Base-by-base conservation (phyloP, 2,113 vertebrate genomes). In the Orientallactaga bullata region DNA sequence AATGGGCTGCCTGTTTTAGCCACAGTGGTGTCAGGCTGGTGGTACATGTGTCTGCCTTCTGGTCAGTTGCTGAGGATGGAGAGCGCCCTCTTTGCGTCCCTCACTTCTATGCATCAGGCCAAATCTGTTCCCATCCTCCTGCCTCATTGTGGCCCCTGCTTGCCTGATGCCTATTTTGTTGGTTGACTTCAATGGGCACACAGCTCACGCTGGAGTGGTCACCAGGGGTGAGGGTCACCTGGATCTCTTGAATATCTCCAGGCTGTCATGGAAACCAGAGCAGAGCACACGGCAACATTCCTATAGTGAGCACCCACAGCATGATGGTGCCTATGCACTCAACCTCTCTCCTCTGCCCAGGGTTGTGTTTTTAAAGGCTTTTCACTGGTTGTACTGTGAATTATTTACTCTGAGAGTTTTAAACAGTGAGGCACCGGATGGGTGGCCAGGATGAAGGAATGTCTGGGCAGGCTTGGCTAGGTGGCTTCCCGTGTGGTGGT, bases 201-300 rank as follows among this genome's bases (percentile, higher is more conserved):
- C 26, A 20, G 26, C 79, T 89, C 18, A 37, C 9, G 12, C 37
- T 58, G 63, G 79, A 39, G 23, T 55, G 3, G 17, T 72, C 28
- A 12, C 71, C n/a, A 39, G 72, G 83, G 63, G 5, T 23, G 12
- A 79, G 16, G 35, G 20, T n/a, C 24, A 58, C 28, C 63, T 78
- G 66, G 63, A 35, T n/a, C 12, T 84, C 69, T 47, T 18, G 30
- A 35, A 74, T n/a, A 12, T 21, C 47, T 88, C 4, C 11, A 3
- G 65, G 73, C 8, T 0, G 21, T 39, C 2, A 0, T 16, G 10
- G 83, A 69, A n/a, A 11, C 71, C 61, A 2, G n/a, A 2, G 17
- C 20, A 32, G 58, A 63, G 58, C 8, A 28, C 30, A 1, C 2
- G 8, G 32, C 21, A 1, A 7, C 74, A 58, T 65, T 20, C 78